A percentile compares a stretch with the other conserved stretches of the same genome.
phyloP scores from a whole-genome alignment of 1,140 invertebrate species.

The Drosophila ananassae region DNA sequence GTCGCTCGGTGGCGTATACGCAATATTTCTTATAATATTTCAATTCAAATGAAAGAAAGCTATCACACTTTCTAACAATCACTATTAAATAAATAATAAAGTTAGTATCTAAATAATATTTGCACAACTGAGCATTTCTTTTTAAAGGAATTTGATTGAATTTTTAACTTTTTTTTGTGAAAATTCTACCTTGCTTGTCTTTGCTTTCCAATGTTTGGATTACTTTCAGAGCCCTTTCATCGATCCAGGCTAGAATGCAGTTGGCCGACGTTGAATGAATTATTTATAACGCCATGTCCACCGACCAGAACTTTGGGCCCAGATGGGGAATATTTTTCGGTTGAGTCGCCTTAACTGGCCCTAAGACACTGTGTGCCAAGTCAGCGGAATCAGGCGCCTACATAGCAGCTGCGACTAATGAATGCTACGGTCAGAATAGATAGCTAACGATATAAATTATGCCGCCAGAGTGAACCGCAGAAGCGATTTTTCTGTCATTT shows the following conservation, averaged over 20 bases:
- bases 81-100: neutral
- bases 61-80: neutral
- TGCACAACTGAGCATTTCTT: neutral
- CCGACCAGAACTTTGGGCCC: neutral
- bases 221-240: constrained; percentile 35
- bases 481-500: constrained; percentile 47
- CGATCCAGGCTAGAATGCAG: constrained; percentile 33
- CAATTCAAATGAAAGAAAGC: neutral
- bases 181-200: constrained; percentile 23
- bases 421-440: constrained; percentile 39
- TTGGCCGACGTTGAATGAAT: constrained; percentile 17
- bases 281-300: constrained; percentile 29
- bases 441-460: constrained; percentile 70
- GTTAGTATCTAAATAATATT: constrained; percentile 14
- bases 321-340: constrained; percentile 18
- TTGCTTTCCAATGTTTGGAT: neutral
- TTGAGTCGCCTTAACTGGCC: constrained; percentile 37
- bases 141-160: constrained; percentile 10
- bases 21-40: neutral
- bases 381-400: constrained; percentile 5
- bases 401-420: constrained; percentile 50
- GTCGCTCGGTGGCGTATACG: constrained; percentile 23
- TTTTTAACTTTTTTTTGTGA: constrained; percentile 7
- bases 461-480: constrained; percentile 37
- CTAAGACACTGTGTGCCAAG: constrained; percentile 48